These are phyloP conservation scores for Actinostola sp. DNA, from an alignment of 92 coral and sea anemone species.

Conservation along the genomic window DNA sequence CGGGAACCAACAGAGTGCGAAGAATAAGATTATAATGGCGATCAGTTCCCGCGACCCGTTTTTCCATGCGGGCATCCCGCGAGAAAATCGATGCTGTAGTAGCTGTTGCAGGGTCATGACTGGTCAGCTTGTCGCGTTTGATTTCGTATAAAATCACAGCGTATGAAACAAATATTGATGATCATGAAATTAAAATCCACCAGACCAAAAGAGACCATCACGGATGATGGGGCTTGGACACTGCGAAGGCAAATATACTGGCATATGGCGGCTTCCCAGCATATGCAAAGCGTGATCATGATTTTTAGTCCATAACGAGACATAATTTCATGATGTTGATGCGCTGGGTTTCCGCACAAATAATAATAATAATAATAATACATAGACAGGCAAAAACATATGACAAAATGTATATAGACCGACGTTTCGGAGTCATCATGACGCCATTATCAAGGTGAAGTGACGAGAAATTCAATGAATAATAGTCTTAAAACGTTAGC, in stretches of 20 bases:
- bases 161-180: conserved; percentile 26
- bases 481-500: too few relatives aligned
- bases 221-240: conserved; percentile 1
- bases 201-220: background rate
- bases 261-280: conserved; percentile 28
- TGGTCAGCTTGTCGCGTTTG: conserved; percentile 10
- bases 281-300: conserved; percentile 24
- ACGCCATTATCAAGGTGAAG: too few relatives aligned
- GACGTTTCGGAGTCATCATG: too few relatives aligned
- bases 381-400: too few relatives aligned
- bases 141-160: conserved; percentile 22
- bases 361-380: too few relatives aligned
- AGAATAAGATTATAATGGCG: conserved; percentile 42
- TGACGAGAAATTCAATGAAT: too few relatives aligned
- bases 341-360: conserved; percentile 39
- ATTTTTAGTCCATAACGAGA: conserved; percentile 25
- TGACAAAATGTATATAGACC: too few relatives aligned
- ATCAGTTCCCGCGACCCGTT: conserved; percentile 41
- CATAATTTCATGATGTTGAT: conserved; percentile 35
- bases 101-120: background rate
- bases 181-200: conserved; percentile 7
- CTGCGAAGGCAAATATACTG: conserved; percentile 22
- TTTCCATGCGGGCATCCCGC: conserved; percentile 25
- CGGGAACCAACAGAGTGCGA: conserved; percentile 44
- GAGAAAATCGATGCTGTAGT: background rate